Base-by-base conservation (phyloP, 2,113 vertebrate genomes). In the Chaetops frenatus region DNA sequence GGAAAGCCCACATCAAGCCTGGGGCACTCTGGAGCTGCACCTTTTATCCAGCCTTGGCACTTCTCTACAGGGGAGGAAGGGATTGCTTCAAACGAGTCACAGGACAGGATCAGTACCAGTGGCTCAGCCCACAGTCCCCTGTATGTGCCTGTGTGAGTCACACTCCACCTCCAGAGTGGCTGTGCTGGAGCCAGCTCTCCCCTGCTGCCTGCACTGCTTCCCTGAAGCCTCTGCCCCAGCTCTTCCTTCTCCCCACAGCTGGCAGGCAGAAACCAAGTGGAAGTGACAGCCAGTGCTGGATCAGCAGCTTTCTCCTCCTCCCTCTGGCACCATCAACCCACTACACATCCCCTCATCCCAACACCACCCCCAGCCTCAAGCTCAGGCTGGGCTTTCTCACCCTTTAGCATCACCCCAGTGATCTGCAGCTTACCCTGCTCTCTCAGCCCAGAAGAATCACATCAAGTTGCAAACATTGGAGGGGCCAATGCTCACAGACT, bases 381-480 rank as follows among this genome's bases (percentile, higher is more conserved):
- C n/a, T 80, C 82, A 88, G 73, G 50, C 27, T 54, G 77, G 42
- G 44, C 48, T 44, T 91, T 67, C 67, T 81, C 61, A 88, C 2
- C 22, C 38, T 58, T 72, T 9, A 77, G 33, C 48, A 83, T 22
- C 48, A 56, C 7, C 14, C 21, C 42, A 47, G 44, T 15, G 40
- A 24, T 19, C 18, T 74, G 33, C 35, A 82, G 23, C 17, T 54
- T 36, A 35, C 23, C 9, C 40, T 77, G 21, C 31, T 47, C 40
- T 83, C 54, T 87, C 73, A 69, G 20, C 50, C 67, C 64, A 38
- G 29, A 60, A 56, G 7, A 83, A n/a, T 0, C 3, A 2, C 40
- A 77, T 25, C 25, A 64, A 44, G 58, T 3, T 9, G n/a, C 28
- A 9, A 4, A 51, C 0, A 0, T 0, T 29, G 57, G 29, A 80